A percentile compares a stretch with the other conserved stretches of the same genome.
Conservation (phyloP, 2,888 invertebrate genomes). For the Chymomyza amoena region DNA sequence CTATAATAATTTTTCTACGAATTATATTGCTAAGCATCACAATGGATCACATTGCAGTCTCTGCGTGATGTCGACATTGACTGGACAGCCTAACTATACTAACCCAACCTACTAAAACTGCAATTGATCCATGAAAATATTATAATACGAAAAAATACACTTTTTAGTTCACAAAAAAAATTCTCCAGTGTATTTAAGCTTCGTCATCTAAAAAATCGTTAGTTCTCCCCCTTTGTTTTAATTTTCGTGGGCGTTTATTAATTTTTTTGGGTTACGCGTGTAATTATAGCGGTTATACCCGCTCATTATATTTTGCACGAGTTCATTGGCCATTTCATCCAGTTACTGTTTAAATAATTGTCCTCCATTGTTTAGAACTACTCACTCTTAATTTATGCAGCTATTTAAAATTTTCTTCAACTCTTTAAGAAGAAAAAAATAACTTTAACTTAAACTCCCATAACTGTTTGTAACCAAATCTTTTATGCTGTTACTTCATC, state of each 20-base stretch:
- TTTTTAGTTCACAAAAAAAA: too few species aligned
- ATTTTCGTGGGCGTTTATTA: neutral
- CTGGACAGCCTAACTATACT: too few species aligned
- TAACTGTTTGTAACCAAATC: neutral
- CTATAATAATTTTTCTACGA: too few species aligned
- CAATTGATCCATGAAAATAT: too few species aligned
- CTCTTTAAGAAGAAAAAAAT: neutral
- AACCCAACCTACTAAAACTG: too few species aligned
- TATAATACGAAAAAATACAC: too few species aligned
- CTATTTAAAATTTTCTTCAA: conserved; percentile 11
- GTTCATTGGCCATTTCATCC: conserved; percentile 29
- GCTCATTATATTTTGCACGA: conserved; percentile 14
- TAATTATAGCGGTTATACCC: conserved; percentile 1
- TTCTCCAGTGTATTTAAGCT: neutral
- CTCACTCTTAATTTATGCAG: neutral
- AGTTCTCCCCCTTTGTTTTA: neutral
- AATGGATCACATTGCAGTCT: too few species aligned
- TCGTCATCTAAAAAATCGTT: neutral
- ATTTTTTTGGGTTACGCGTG: neutral
- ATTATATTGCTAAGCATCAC: too few species aligned
- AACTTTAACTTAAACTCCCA: neutral
- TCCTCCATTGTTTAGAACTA: neutral
- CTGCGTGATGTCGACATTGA: too few species aligned
- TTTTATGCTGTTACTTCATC: neutral
- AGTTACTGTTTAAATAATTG: conserved; percentile 7